Evolutionary conservation across 2,113 vertebrate species (phyloP), one percentile per base, ranked within the genome.

Genomic region (Austrofundulus limnaeus): DNA sequence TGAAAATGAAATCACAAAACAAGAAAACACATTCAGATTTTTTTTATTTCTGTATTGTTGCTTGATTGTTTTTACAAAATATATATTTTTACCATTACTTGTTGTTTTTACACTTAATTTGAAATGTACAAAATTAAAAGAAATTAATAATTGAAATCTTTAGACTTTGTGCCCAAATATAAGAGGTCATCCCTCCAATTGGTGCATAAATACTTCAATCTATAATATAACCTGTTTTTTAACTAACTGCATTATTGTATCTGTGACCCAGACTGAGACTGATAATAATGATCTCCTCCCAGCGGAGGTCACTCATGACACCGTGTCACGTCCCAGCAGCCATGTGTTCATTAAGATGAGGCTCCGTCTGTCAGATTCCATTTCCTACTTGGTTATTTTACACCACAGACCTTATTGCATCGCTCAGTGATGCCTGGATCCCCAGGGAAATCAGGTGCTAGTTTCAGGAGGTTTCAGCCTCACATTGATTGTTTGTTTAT

Each of bases 361-460:
- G 25, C 63, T 49, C 69, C 28, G 54, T 55, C 65, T 55, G 43
- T 70, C 71, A 79, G 72, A 88, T 86, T 68, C 75, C 82, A 79
- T 78, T 67, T 81, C 77, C 77, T 66, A 55, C 61, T 72, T 59
- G 75, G 23, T 82, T 77, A 85, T 86, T 84, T 77, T 59, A 52
- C 59, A 14, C 59, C 72, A 25, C 56, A 66, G n/a, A 63, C 48
- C 48, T 58, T 67, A 68, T 81, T 84, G 65, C 48, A 19, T 77
- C 14, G 42, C 45, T 72, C 61, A 65, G 83, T 83, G 62, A 46
- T n/a, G 4, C 61, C 47, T 34, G 47, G 12, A 1, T 66, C 88
- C 83, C 50, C 0, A n/a, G 84, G 89, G 90, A 85, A 90, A 91
- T 90, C 72, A 77, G 42, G 24, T 51, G 54, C 77, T 65, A 75